Conservation (phyloP, 2,113 vertebrate genomes). For the Spizaetus ornatus region DNA sequence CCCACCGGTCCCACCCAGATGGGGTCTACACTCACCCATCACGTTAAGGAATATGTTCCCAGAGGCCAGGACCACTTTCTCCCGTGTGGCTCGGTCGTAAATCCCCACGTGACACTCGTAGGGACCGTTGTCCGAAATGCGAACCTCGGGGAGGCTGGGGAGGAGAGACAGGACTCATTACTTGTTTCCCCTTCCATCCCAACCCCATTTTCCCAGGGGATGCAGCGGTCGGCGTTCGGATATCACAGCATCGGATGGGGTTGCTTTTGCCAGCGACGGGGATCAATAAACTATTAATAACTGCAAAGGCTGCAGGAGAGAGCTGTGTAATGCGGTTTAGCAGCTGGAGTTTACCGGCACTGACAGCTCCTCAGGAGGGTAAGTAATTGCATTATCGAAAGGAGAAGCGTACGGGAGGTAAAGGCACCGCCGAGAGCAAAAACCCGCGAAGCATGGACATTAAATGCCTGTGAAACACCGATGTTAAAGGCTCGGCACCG, state of each 20-base stretch:
- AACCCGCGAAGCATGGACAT: not conserved
- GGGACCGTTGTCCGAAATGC: slow-evolving; percentile 87
- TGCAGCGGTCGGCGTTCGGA: not conserved
- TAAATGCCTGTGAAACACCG: fast-evolving
- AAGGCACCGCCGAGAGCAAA: not conserved
- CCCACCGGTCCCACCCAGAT: fast-evolving
- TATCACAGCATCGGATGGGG: fast-evolving
- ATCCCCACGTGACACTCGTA: slow-evolving; percentile 95
- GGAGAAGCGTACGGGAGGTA: not conserved
- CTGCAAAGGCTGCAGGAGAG: slow-evolving; percentile 47
- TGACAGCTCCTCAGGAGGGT: slow-evolving; percentile 47
- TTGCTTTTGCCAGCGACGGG: not conserved
- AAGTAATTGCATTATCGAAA: slow-evolving; percentile 57
- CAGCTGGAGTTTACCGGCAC: slow-evolving; percentile 56
- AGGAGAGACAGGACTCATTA: not conserved
- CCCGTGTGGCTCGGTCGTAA: slow-evolving; percentile 83
- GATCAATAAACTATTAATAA: slow-evolving; percentile 76
- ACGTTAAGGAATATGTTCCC: slow-evolving; percentile 87
- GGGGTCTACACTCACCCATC: slow-evolving; percentile 79
- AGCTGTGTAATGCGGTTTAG: slow-evolving; percentile 54
- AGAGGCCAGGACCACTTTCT: slow-evolving; percentile 87
- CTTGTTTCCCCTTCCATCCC: not conserved
- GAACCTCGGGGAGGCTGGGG: slow-evolving; percentile 88
- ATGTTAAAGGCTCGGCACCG: fast-evolving
- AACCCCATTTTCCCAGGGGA: not conserved